A percentile compares a stretch with the other conserved stretches of the same genome.
phyloP scores from a whole-genome alignment of 2,113 vertebrate species.

The Lagenorhynchus albirostris region DNA sequence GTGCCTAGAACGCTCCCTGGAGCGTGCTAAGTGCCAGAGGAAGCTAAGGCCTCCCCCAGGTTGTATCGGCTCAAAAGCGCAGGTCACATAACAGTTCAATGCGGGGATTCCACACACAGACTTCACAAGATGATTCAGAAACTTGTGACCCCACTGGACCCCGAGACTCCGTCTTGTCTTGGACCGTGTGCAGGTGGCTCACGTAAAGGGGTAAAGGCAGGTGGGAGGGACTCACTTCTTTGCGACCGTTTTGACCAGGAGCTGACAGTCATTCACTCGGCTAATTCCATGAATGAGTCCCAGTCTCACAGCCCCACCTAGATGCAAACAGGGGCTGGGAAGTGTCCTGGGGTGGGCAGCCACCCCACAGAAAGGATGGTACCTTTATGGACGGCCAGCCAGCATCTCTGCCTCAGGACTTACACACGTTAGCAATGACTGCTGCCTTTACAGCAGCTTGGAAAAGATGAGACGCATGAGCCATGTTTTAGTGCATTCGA shows the following conservation, averaged over 20 bases:
- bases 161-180: accelerated
- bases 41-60: not conserved
- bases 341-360: not conserved
- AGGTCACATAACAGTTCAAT: not conserved
- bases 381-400: no score
- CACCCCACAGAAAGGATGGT: not conserved
- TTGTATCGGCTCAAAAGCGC: no score
- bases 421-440: not conserved
- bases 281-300: not conserved
- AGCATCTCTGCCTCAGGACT: not conserved
- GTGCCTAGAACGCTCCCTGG: not conserved
- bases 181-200: accelerated
- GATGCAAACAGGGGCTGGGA: no score
- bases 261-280: not conserved
- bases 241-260: not conserved
- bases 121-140: not conserved
- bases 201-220: not conserved
- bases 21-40: not conserved
- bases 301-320: accelerated
- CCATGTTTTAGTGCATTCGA: no score
- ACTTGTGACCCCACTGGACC: accelerated
- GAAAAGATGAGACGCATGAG: not conserved
- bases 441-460: not conserved
- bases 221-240: not conserved
- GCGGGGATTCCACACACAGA: no score